Evolutionary conservation across 92 coral and sea anemone species (phyloP).

Genomic region (Bergia sp.): DNA sequence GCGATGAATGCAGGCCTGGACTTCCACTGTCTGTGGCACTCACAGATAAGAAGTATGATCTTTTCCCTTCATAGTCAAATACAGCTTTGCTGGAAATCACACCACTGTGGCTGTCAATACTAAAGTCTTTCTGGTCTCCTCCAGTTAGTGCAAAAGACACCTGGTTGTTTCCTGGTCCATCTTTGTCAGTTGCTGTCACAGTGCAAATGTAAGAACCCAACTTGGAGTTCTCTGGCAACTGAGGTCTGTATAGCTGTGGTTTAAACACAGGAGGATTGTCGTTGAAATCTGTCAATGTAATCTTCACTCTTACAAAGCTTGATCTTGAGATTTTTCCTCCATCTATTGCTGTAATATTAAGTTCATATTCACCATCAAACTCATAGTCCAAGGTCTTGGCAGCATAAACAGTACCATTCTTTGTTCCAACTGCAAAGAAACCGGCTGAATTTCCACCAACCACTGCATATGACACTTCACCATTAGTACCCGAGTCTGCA

Average conservation of each 20-base stretch:
- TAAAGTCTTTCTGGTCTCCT: constrained; percentile 50
- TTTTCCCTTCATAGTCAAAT: constrained; percentile 83
- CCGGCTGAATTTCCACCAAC: constrained; percentile 72
- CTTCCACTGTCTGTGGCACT: constrained; percentile 83
- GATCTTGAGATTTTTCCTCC: constrained; percentile 70
- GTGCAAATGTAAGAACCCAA: constrained; percentile 65
- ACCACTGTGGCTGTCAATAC: constrained; percentile 70
- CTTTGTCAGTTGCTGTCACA: constrained; percentile 85
- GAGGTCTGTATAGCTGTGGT: constrained; percentile 59
- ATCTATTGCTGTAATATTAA: constrained; percentile 79
- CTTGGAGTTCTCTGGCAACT: constrained; percentile 77
- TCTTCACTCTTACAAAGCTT: constrained; percentile 68
- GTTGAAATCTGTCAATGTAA: constrained; percentile 74
- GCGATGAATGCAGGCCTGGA: constrained; percentile 71
- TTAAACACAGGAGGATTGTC: constrained; percentile 91
- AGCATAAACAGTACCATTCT: constrained; percentile 78
- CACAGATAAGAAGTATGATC: constrained; percentile 55
- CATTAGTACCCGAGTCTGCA: constrained; percentile 82
- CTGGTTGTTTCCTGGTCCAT: constrained; percentile 57
- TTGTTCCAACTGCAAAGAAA: constrained; percentile 71
- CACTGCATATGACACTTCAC: constrained; percentile 75
- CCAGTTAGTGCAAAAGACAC: constrained; percentile 70
- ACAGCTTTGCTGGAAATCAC: constrained; percentile 65
- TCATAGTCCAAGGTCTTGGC: constrained; percentile 84
- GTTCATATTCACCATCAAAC: constrained; percentile 45